Evolutionary conservation across 64 coral and sea anemone genomes (phyloP).

Genomic region (Platygyra sinensis): DNA sequence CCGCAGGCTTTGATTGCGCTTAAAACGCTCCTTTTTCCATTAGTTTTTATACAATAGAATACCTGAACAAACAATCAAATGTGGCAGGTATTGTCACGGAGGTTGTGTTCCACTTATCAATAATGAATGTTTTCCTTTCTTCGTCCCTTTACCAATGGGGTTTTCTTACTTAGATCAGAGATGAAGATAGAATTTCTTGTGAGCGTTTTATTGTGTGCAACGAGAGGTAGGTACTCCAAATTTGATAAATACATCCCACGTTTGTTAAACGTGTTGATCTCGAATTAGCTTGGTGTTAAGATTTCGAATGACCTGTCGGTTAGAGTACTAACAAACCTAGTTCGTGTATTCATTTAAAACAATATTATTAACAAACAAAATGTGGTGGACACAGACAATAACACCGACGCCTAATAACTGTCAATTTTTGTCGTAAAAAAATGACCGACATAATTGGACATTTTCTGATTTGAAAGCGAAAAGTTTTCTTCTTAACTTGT

Average conservation of each 20-base stretch:
- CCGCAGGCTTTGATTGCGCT: background rate
- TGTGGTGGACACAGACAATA: background rate
- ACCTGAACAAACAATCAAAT: constrained; percentile 1
- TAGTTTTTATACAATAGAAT: constrained; percentile 12
- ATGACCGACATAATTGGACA: background rate
- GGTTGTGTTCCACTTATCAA: constrained; percentile 33
- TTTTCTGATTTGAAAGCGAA: background rate
- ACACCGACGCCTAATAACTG: background rate
- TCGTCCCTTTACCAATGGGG: constrained; percentile 16
- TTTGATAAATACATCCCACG: background rate
- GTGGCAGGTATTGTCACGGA: constrained; percentile 31
- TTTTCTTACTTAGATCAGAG: background rate
- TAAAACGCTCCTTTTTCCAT: background rate
- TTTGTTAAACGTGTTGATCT: background rate
- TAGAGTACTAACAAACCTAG: background rate
- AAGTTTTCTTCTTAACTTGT: too few species aligned
- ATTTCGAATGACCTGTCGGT: constrained; percentile 3
- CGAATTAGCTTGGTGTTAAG: background rate
- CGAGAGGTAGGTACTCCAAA: background rate
- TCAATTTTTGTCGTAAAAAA: background rate
- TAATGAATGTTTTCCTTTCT: constrained; percentile 6
- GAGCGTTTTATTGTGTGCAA: background rate
- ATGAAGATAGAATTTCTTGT: constrained; percentile 31
- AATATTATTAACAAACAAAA: constrained; percentile 14
- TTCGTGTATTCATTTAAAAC: background rate